Evolutionary conservation across 2,888 invertebrate genomes (phyloP), one percentile per base, ranked within the genome.

Genomic region (Xanthorhoe spadicearia): DNA sequence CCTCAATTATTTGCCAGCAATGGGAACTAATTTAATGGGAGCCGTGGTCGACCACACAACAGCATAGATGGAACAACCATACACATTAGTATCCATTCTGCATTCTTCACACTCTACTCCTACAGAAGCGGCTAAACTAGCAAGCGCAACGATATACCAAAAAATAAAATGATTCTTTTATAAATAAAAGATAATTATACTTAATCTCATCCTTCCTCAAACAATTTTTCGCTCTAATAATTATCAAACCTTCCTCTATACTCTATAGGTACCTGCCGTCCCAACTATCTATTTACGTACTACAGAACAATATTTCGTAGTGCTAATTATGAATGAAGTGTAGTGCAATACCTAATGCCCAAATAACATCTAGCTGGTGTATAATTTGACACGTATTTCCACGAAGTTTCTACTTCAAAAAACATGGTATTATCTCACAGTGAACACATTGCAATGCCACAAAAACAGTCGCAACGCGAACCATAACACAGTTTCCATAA

Each of bases 401-500:
- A 15, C 13, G 38, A 43, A 48, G 48, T 48, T 48, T 48, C 48
- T 48, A 6, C 17, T 13, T 15, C 48, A 17, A 28, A 18, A 52
- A 61, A 46, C 32, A 32, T 18, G 19, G 56, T 57, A 51, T 55
- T 56, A 38, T 62, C 62, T 51, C 62, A 62, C 56, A 56, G 48
- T 1, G 8, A 28, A 13, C 7, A 19, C 51, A 15, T 35, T 52
- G 49, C n/a, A 17, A 17, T 17, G 48, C 18, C 10, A 52, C 17
- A 59, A 59, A 56, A 59, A 54, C 59, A 56, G 46, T 64, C 46
- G 9, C 38, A 62, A 6, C 28, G 48, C 32, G 51, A 61, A 48
- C 51, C 65, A 65, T 61, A 61, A 65, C 51, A 60, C 32, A 18
- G 48, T 67, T 70, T 67, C 58, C 66, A 67, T 70, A 70, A 70